A percentile compares a stretch with the other conserved stretches of the same genome.
phyloP scores from a whole-genome alignment of 2,113 vertebrate genomes.

The Chitala chitala region DNA sequence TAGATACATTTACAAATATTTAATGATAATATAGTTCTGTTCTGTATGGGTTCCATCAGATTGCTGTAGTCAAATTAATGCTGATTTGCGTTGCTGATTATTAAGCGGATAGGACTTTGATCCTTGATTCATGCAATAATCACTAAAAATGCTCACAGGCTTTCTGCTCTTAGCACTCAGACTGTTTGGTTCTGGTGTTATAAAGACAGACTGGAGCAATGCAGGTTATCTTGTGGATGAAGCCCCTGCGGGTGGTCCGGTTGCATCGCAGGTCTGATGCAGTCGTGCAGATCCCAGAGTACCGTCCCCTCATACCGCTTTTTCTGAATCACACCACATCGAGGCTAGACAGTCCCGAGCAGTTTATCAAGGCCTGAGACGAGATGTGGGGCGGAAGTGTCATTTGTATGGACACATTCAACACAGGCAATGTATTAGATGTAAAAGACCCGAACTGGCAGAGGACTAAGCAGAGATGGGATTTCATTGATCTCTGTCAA shows the following conservation, averaged over 20 bases:
- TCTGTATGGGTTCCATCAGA: too few species aligned
- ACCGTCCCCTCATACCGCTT: not conserved
- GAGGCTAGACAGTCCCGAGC: not conserved
- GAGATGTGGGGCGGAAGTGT: not conserved
- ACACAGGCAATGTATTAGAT: conserved; percentile 5
- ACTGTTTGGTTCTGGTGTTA: too few species aligned
- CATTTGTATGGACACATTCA: not conserved
- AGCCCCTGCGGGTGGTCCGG: not conserved
- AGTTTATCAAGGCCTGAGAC: conserved; percentile 4
- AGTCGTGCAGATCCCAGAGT: not conserved
- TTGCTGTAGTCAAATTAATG: too few species aligned
- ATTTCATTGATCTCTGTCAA: conserved; percentile 14
- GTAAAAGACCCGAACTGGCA: not conserved
- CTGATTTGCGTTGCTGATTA: too few species aligned
- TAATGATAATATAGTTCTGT: too few species aligned
- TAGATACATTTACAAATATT: too few species aligned
- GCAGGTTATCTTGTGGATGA: not conserved
- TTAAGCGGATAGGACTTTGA: not conserved
- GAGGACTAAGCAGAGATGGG: not conserved
- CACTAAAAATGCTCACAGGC: not conserved
- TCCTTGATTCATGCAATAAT: not conserved
- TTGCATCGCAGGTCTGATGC: too few species aligned
- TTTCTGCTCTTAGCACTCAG: not conserved
- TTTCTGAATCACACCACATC: not conserved
- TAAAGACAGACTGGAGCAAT: not conserved